These are phyloP conservation scores for Hyperoodon ampullatus DNA, from an alignment of 2,113 vertebrate genomes.

Conservation along the genomic window DNA sequence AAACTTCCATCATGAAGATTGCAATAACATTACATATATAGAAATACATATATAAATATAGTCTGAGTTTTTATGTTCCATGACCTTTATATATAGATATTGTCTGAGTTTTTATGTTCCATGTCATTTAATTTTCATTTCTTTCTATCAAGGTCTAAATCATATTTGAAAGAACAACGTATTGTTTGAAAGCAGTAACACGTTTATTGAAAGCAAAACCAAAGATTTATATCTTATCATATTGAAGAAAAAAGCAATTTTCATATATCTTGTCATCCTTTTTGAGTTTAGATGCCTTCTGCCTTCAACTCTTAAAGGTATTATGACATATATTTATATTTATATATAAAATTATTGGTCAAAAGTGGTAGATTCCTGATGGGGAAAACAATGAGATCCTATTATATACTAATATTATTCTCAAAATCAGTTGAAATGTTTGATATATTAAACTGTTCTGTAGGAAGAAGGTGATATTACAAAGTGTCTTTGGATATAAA, in stretches of 20 bases:
- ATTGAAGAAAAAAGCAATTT: neutral
- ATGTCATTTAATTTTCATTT: neutral
- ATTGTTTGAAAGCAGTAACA: slow-evolving; percentile 11
- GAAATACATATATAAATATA: neutral
- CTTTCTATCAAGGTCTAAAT: neutral
- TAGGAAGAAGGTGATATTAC: neutral
- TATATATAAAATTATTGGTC: neutral
- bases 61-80: neutral
- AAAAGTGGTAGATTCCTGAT: neutral
- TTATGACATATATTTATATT: neutral
- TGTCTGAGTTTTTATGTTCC: neutral
- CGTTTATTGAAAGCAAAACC: slow-evolving; percentile 35
- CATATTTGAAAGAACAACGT: neutral
- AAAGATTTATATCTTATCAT: slow-evolving; percentile 28
- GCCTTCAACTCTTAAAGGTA: neutral
- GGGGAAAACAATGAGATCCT: neutral
- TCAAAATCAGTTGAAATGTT: neutral
- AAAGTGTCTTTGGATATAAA: slow-evolving; percentile 18
- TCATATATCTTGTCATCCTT: neutral
- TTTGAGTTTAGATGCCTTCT: neutral
- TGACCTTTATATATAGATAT: neutral
- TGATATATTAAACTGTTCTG: neutral
- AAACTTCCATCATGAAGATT: neutral
- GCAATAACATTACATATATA: neutral
- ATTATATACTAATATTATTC: neutral